A percentile compares a stretch with the other conserved stretches of the same genome.
Conservation (phyloP, 1,140 invertebrate species). For the Antheraea pernyi region DNA sequence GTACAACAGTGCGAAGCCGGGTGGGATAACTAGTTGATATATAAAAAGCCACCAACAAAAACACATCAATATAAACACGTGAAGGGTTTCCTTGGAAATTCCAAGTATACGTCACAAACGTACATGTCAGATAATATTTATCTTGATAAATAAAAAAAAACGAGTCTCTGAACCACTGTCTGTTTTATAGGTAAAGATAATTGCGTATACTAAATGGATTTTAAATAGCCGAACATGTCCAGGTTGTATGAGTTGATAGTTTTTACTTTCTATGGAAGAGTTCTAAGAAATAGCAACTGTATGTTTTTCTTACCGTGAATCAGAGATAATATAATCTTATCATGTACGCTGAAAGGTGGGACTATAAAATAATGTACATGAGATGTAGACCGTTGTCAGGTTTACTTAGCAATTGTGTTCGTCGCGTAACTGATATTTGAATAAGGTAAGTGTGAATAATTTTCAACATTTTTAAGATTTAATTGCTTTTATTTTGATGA, state of each 20-base stretch:
- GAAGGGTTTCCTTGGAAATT: too few relatives aligned
- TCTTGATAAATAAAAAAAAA: background rate
- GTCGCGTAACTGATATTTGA: background rate
- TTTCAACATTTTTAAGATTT: background rate
- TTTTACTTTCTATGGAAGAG: background rate
- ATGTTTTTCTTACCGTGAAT: background rate
- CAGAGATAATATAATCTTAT: constrained; percentile 5
- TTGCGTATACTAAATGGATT: background rate
- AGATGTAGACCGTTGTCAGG: background rate
- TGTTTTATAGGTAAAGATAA: background rate
- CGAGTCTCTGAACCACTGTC: background rate
- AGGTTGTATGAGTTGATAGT: background rate
- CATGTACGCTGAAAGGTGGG: background rate
- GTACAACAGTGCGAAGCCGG: too few relatives aligned
- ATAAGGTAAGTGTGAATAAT: background rate
- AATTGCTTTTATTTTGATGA: too few relatives aligned
- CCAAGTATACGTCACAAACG: too few relatives aligned
- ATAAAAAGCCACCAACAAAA: too few relatives aligned
- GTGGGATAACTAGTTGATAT: too few relatives aligned
- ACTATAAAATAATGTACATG: background rate
- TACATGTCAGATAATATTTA: too few relatives aligned
- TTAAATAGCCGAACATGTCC: background rate
- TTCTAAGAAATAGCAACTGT: background rate
- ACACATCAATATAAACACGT: too few relatives aligned
- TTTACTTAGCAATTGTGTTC: background rate